Conservation (phyloP, 2,113 vertebrate genomes). For the Myotis brandtii region DNA sequence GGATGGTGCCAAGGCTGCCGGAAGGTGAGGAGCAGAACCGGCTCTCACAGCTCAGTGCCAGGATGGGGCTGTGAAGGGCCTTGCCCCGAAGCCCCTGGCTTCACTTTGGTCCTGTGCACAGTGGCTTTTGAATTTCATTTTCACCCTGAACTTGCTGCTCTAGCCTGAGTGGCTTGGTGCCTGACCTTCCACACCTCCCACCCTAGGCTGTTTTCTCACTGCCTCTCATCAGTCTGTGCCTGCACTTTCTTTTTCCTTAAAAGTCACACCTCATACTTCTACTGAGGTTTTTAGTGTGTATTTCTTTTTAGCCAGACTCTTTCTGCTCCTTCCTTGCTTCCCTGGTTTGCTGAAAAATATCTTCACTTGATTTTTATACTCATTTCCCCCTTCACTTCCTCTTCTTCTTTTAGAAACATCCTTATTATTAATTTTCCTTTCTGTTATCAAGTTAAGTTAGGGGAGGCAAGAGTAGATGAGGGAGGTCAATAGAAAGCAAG, state of each 20-base stretch:
- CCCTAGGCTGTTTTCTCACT: not conserved
- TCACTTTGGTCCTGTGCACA: too few relatives aligned
- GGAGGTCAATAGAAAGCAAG: not conserved
- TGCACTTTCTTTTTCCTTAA: not conserved
- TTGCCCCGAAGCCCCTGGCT: not conserved
- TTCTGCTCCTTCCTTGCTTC: not conserved
- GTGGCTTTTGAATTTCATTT: not conserved
- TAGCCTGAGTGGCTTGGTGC: not conserved
- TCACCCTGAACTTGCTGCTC: not conserved
- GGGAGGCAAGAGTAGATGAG: not conserved
- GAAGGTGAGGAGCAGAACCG: accelerated
- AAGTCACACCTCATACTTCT: not conserved
- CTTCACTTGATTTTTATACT: not conserved
- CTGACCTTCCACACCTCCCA: not conserved
- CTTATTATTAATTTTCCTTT: not conserved
- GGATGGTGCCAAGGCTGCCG: not conserved
- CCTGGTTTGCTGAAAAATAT: not conserved
- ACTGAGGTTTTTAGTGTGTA: not conserved
- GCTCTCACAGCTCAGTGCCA: not conserved
- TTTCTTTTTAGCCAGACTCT: not conserved
- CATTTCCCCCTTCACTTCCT: not conserved
- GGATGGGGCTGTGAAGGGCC: not conserved
- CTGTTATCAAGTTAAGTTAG: not conserved
- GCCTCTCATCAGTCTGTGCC: not conserved
- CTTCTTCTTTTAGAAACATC: not conserved